phyloP scores from a whole-genome alignment of 2,113 vertebrate genomes.

The Setophaga petechia region DNA sequence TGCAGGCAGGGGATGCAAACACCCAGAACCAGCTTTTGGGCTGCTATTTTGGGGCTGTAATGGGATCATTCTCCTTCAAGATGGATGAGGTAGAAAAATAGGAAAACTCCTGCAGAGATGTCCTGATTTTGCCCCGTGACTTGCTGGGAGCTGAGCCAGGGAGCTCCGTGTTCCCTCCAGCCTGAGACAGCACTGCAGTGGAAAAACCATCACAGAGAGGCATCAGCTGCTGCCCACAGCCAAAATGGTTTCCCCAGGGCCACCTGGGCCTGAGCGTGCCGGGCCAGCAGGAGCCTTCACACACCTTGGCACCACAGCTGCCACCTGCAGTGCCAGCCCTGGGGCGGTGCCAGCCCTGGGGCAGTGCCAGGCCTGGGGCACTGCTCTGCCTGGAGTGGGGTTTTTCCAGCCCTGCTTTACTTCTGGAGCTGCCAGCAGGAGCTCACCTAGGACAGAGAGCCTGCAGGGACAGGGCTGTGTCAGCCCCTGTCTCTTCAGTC shows the following conservation, averaged over 20 bases:
- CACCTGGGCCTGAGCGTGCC: accelerated
- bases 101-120: not conserved
- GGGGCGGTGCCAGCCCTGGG: too few relatives aligned
- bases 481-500: not conserved
- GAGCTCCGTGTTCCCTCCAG: not conserved
- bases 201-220: not conserved
- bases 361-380: not conserved
- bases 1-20: not conserved
- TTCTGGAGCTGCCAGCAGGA: not conserved
- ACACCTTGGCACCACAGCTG: not conserved
- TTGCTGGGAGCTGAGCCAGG: not conserved
- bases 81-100: not conserved
- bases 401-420: not conserved
- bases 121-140: not conserved
- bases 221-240: not conserved
- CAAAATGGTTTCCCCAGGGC: not conserved
- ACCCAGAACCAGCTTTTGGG: not conserved
- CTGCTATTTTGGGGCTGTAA: not conserved
- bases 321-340: not conserved
- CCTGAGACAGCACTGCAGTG: accelerated
- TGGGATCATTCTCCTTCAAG: not conserved
- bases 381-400: not conserved
- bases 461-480: not conserved
- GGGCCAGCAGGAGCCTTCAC: not conserved
- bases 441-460: not conserved